Conservation (phyloP, 2,113 vertebrate genomes). For the Delphinus delphis region DNA sequence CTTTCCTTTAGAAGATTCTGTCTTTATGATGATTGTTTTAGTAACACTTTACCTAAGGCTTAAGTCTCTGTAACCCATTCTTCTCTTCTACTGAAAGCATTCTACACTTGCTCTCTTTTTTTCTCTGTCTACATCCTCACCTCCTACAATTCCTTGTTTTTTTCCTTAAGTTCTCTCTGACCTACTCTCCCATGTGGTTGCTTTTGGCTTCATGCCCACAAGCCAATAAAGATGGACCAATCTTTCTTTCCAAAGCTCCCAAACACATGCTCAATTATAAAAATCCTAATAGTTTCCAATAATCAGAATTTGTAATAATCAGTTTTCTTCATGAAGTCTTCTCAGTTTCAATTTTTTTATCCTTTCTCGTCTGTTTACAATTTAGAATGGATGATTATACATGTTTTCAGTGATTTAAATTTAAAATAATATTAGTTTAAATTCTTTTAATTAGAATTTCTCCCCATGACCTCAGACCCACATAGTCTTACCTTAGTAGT, state of each 20-base stretch:
- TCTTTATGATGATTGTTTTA: not conserved
- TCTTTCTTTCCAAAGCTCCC: not conserved
- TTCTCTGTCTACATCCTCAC: not conserved
- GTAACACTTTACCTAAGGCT: not conserved
- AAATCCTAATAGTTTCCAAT: not conserved
- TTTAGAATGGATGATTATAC: not conserved
- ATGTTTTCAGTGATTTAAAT: not conserved
- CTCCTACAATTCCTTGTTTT: not conserved
- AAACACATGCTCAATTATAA: not conserved
- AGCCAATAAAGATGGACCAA: not conserved
- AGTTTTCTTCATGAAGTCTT: not conserved
- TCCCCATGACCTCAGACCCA: not conserved
- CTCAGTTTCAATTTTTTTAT: not conserved
- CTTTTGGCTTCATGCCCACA: not conserved
- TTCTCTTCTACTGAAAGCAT: not conserved
- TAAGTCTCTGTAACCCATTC: not conserved
- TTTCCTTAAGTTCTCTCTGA: not conserved
- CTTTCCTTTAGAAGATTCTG: not conserved
- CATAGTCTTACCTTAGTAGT: not conserved
- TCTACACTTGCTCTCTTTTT: not conserved
- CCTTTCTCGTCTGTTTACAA: not conserved
- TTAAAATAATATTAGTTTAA: not conserved
- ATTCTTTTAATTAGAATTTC: not conserved
- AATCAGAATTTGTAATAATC: not conserved
- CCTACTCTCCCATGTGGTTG: not conserved